Base-by-base conservation (phyloP, 2,888 invertebrate genomes). In the Thereva nobilitata region DNA sequence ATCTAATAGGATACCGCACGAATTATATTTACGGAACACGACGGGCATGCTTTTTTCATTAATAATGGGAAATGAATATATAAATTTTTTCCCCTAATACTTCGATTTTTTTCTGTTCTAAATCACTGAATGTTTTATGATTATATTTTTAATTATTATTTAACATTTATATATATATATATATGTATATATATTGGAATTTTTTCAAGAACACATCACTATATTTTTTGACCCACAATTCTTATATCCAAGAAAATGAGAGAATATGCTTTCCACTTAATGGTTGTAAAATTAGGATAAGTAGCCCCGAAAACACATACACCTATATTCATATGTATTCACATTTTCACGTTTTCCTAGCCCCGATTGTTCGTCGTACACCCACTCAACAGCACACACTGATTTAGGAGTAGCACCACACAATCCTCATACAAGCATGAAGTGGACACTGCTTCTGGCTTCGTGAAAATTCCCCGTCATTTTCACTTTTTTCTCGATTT, bases 261-360 rank as follows among this genome's bases (percentile, higher is more conserved):
- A 61, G 61, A 61, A 61, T 61, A 50, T 61, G 50, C 61, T 61
- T 61, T 61, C 40, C 61, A 61, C 65, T 55, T 55, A 65, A 55
- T 54, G 65, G 65, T 65, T 56, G 65, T 65, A 55, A 65, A 65
- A 65, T 65, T 65, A 65, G 56, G 65, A 54, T 56, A 54, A 65
- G 61, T 61, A 61, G 61, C 61, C 49, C 49, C 61, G 40, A 49
- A 50, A 40, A 61, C 50, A 61, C 50, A 50, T 50, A 41, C 61
- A 61, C 49, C 37, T 50, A 9, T 49, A 61, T 61, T 61, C 50
- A 61, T 41, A 50, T 50, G 50, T 50, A 61, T 40, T 38, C 41
- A 9, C 40, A 61, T 61, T 61, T 42, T 50, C 40, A 61, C 61
- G 50, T 40, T 61, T 61, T 42, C 61, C 42, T 38, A 50, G 50